A percentile compares a stretch with the other conserved stretches of the same genome.
These are phyloP conservation scores for Sphinx pinastri DNA, from an alignment of 2,888 invertebrate genomes.

Conservation along the genomic window DNA sequence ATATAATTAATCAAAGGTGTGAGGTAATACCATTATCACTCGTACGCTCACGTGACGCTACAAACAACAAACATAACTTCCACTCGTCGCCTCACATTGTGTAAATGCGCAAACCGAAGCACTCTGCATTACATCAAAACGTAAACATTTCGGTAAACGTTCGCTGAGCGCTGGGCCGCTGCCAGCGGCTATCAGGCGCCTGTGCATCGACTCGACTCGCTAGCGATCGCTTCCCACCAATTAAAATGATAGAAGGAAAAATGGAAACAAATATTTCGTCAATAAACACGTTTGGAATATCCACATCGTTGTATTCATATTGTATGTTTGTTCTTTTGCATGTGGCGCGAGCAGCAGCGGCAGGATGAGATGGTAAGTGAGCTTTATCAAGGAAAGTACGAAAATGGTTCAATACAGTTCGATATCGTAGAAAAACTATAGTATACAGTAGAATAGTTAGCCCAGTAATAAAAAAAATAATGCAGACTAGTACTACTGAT, in stretches of 20 bases:
- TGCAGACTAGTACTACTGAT: too few relatives aligned
- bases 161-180: background rate
- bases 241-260: background rate
- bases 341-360: slow-evolving; percentile 58
- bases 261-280: background rate
- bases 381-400: background rate
- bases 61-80: too few relatives aligned
- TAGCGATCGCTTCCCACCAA: background rate
- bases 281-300: background rate
- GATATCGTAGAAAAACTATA: too few relatives aligned
- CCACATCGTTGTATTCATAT: background rate
- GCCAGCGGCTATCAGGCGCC: background rate
- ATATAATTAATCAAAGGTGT: too few relatives aligned
- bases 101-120: background rate
- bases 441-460: too few relatives aligned
- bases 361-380: slow-evolving; percentile 75
- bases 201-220: background rate
- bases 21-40: too few relatives aligned
- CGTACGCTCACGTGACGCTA: too few relatives aligned
- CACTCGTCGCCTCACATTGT: too few relatives aligned
- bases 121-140: background rate
- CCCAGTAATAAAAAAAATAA: too few relatives aligned
- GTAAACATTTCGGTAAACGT: background rate
- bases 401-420: background rate
- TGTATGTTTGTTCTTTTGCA: slow-evolving; percentile 60